phyloP scores from a whole-genome alignment of 2,797 vertebrate species.

The Amblyraja radiata region DNA sequence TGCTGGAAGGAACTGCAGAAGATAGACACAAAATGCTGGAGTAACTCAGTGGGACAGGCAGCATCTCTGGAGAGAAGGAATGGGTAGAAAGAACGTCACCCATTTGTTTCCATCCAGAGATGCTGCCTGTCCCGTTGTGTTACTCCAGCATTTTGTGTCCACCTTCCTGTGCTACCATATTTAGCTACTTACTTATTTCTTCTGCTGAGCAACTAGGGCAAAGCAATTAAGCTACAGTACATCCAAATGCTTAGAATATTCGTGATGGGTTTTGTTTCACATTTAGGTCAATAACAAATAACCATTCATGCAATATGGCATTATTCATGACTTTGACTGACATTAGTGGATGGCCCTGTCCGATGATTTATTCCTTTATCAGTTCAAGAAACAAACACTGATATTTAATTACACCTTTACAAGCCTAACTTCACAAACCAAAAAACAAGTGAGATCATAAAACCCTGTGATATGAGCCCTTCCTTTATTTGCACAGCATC shows the following conservation, averaged over 20 bases:
- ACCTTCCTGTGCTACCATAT: neutral
- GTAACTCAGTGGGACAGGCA: too few species aligned
- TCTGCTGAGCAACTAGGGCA: neutral
- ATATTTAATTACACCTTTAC: conserved; percentile 13
- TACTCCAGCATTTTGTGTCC: too few species aligned
- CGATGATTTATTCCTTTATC: conserved; percentile 11
- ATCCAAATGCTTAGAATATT: neutral
- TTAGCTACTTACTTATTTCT: neutral
- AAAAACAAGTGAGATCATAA: conserved; percentile 6
- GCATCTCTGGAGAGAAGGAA: too few species aligned
- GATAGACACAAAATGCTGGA: too few species aligned
- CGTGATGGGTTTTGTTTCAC: neutral
- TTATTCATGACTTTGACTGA: conserved; percentile 26
- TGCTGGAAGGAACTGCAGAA: too few species aligned
- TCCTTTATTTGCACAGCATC: conserved; percentile 5
- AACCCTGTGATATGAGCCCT: conserved; percentile 4
- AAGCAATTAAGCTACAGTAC: neutral
- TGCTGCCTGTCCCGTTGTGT: too few species aligned
- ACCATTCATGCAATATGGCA: neutral
- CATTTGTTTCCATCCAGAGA: too few species aligned
- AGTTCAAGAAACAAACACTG: neutral
- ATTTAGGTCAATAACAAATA: conserved; percentile 26
- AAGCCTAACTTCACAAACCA: neutral
- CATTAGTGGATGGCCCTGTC: neutral
- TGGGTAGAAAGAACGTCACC: too few species aligned